Evolutionary conservation across 2,888 invertebrate species (phyloP).

Genomic region (Linhomoeus sp.): DNA sequence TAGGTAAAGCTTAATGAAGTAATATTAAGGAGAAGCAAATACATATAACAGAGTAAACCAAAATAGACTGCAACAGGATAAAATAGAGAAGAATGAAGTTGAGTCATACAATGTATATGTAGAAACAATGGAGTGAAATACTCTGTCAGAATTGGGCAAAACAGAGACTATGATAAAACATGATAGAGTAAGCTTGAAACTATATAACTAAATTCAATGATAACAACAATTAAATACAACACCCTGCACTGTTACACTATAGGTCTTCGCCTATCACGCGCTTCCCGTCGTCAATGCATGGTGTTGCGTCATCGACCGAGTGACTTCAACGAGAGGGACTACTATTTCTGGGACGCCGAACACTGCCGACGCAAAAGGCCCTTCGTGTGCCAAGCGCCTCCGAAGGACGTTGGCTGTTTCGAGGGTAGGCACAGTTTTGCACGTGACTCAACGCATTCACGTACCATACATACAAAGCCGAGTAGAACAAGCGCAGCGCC

Average conservation of each 20-base stretch:
- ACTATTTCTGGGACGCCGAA: conserved; percentile 28
- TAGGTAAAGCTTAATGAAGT: not conserved
- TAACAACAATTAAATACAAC: not conserved
- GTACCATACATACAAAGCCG: too few species aligned
- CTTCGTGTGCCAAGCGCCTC: conserved; percentile 37
- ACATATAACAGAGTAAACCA: not conserved
- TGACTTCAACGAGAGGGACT: conserved; percentile 7
- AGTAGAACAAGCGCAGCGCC: too few species aligned
- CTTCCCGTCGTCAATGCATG: conserved; percentile 1
- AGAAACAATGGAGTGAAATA: not conserved
- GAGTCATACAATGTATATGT: not conserved
- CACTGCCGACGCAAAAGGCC: conserved; percentile 32
- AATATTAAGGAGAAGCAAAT: not conserved
- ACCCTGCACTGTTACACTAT: not conserved
- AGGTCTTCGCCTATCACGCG: not conserved
- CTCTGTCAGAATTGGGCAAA: not conserved
- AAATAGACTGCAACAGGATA: too few species aligned
- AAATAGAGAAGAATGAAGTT: too few species aligned
- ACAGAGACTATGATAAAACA: not conserved
- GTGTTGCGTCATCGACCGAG: conserved; percentile 1
- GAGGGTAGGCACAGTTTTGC: too few species aligned
- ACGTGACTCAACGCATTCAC: too few species aligned
- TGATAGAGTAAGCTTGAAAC: not conserved
- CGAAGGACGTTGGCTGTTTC: conserved; percentile 32
- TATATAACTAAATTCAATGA: not conserved